phyloP scores from a whole-genome alignment of 2,888 invertebrate genomes.

The Sinhomidia bicolor region DNA sequence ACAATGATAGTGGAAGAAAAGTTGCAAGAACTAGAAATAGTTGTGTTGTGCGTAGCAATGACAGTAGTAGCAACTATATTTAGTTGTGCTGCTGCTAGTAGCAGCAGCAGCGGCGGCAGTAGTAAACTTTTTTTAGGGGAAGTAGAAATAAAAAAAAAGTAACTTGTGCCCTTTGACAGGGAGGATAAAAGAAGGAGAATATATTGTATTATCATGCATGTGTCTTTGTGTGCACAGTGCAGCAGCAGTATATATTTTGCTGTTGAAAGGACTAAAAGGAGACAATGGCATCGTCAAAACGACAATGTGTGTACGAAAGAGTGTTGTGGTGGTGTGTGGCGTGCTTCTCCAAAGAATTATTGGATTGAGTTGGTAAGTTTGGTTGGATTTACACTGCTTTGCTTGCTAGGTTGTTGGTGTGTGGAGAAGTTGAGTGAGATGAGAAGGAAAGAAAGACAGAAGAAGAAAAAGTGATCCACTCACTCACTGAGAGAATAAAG shows the following conservation, averaged over 20 bases:
- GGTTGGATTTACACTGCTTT: background rate
- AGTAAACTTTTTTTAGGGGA: constrained; percentile 4
- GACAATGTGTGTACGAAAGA: constrained; percentile 12
- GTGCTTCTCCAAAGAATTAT: constrained; percentile 38
- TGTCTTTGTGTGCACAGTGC: background rate
- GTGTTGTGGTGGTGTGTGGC: background rate
- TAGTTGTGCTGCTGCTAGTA: background rate
- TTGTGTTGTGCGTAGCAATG: background rate
- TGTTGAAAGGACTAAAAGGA: constrained; percentile 52
- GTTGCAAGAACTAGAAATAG: constrained; percentile 7
- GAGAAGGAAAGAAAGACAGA: background rate
- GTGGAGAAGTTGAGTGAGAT: background rate
- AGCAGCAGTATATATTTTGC: constrained; percentile 28
- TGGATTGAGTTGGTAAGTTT: constrained; percentile 32
- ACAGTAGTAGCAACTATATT: background rate
- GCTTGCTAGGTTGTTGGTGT: background rate
- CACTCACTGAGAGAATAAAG: constrained; percentile 42
- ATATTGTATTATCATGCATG: background rate
- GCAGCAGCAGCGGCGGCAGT: background rate
- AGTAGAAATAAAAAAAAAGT: constrained; percentile 34
- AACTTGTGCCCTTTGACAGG: constrained; percentile 64
- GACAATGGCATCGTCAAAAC: constrained; percentile 45
- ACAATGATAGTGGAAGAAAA: constrained; percentile 43
- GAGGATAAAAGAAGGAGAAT: constrained; percentile 37
- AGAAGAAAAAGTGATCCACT: constrained; percentile 63